Percentiles rank a stretch among this genome's conserved stretches.
Conservation (phyloP, 2,888 invertebrate genomes). For the Stictocephala bisonia region DNA sequence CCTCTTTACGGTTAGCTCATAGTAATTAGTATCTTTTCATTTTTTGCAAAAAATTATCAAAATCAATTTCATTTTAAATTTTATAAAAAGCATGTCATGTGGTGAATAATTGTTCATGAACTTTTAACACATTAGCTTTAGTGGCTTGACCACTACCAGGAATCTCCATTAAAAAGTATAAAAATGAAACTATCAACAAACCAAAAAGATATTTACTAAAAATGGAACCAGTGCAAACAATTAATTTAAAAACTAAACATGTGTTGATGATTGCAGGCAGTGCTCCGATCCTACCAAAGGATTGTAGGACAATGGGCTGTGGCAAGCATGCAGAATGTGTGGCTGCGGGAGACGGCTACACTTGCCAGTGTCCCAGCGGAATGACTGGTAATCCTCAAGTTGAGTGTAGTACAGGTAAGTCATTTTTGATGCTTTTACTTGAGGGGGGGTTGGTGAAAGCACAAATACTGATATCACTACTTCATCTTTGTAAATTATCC, state of each 20-base stretch:
- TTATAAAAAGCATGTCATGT: too few species aligned
- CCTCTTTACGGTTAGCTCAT: too few species aligned
- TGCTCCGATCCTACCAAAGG: slow-evolving; percentile 67
- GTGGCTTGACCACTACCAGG: too few species aligned
- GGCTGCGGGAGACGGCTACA: slow-evolving; percentile 80
- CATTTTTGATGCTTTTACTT: slow-evolving; percentile 25
- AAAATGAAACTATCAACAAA: too few species aligned
- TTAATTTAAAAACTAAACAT: slow-evolving; percentile 2
- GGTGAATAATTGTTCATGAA: too few species aligned
- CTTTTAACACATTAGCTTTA: too few species aligned
- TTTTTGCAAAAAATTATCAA: too few species aligned
- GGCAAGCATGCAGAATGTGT: slow-evolving; percentile 84
- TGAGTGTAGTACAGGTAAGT: slow-evolving; percentile 76
- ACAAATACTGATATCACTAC: slow-evolving; percentile 22
- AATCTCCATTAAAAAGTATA: too few species aligned
- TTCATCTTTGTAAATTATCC: background rate
- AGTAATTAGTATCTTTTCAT: too few species aligned
- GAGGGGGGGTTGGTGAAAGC: slow-evolving; percentile 53
- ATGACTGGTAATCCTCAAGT: slow-evolving; percentile 89
- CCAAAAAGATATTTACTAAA: too few species aligned
- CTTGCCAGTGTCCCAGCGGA: slow-evolving; percentile 83
- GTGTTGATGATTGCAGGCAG: slow-evolving; percentile 44
- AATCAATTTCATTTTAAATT: too few species aligned
- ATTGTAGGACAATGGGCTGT: slow-evolving; percentile 88
- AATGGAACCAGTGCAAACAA: too few species aligned